Percentiles rank a stretch among this genome's conserved stretches.
phyloP scores from a whole-genome alignment of 2,797 vertebrate genomes.

The Siniperca obscura region DNA sequence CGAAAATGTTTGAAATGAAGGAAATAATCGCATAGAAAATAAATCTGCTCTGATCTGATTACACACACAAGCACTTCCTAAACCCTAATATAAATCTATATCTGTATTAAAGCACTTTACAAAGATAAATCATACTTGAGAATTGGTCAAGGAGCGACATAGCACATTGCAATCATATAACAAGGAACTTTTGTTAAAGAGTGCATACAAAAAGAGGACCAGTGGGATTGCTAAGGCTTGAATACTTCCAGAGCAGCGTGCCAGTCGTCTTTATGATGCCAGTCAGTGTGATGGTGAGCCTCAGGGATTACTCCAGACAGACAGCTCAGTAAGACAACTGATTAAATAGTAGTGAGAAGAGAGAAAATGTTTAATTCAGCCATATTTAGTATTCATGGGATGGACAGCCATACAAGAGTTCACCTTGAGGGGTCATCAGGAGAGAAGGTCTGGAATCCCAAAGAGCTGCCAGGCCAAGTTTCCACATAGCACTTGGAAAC shows the following conservation, averaged over 20 bases:
- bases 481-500: conserved; percentile 76
- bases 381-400: conserved; percentile 84
- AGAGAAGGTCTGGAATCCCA: conserved; percentile 80
- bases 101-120: conserved; percentile 16
- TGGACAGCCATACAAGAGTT: conserved; percentile 79
- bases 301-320: conserved; percentile 78
- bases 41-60: conserved; percentile 19
- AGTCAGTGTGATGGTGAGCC: conserved; percentile 71
- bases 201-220: conserved; percentile 38
- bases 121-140: conserved; percentile 23
- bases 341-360: conserved; percentile 83
- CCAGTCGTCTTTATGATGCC: conserved; percentile 77
- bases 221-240: conserved; percentile 41
- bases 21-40: not conserved
- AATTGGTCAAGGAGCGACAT: conserved; percentile 19
- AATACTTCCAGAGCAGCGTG: conserved; percentile 56
- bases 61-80: not conserved
- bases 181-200: conserved; percentile 28
- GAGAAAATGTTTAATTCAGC: conserved; percentile 83
- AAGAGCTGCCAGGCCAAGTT: conserved; percentile 75
- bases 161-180: conserved; percentile 20
- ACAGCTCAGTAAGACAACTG: conserved; percentile 81
- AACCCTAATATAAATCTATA: conserved; percentile 5
- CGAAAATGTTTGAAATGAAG: conserved; percentile 1
- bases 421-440: conserved; percentile 85